phyloP scores from a whole-genome alignment of 2,797 vertebrate species.

The Lepilemur ruficaudatus region DNA sequence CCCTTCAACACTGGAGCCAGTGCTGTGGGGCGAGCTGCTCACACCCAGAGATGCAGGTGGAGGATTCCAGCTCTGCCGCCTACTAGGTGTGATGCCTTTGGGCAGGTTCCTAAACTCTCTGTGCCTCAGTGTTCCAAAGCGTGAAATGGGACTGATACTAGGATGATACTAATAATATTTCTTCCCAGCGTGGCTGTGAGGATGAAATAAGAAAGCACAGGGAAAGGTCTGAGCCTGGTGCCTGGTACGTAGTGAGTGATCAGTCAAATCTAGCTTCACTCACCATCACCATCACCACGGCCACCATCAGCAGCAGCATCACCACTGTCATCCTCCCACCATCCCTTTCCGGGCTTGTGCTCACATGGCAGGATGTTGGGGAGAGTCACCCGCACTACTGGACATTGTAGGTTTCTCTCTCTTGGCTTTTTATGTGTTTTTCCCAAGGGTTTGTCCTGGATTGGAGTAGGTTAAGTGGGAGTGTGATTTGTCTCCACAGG shows the following conservation, averaged over 20 bases:
- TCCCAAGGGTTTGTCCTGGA: not conserved
- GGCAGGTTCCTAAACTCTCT: not conserved
- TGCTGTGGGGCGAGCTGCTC: not conserved
- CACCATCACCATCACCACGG: fast-evolving
- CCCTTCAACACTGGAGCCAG: fast-evolving
- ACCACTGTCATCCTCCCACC: fast-evolving
- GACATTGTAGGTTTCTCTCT: not conserved
- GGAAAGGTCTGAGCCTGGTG: not conserved
- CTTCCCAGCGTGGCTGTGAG: not conserved
- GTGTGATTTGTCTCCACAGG: not conserved
- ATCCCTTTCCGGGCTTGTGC: not conserved
- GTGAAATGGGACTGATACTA: not conserved
- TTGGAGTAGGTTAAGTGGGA: not conserved
- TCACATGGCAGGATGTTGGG: no score
- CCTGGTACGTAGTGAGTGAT: not conserved
- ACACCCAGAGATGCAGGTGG: fast-evolving
- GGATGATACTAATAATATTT: not conserved
- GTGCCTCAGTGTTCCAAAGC: not conserved
- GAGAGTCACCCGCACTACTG: not conserved
- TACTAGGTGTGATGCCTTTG: fast-evolving
- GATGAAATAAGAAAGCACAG: not conserved
- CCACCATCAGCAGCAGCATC: fast-evolving
- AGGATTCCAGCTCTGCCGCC: not conserved
- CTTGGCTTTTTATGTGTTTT: not conserved
- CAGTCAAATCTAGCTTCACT: not conserved